phyloP scores from a whole-genome alignment of 2,113 vertebrate genomes.

The Silurus meridionalis region DNA sequence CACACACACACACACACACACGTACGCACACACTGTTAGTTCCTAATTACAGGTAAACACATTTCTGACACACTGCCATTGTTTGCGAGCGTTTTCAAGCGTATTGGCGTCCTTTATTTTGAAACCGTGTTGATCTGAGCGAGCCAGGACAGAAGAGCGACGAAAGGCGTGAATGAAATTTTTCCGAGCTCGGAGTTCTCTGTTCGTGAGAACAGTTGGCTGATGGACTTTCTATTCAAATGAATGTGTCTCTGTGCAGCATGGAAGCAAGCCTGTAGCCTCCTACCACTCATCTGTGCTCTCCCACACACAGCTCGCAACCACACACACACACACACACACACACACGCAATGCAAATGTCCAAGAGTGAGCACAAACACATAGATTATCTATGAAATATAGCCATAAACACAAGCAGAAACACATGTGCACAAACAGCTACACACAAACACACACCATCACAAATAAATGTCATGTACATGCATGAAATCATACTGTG shows the following conservation, averaged over 20 bases:
- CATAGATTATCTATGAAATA: background rate
- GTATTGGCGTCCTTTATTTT: background rate
- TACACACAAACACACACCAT: background rate
- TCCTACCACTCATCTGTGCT: slow-evolving; percentile 64
- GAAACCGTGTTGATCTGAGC: background rate
- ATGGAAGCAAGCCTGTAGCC: slow-evolving; percentile 50
- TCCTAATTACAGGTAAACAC: slow-evolving; percentile 4
- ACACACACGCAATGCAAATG: slow-evolving; percentile 14
- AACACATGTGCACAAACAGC: background rate
- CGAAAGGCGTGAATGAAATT: slow-evolving; percentile 31
- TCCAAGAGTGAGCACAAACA: background rate
- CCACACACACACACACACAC: slow-evolving; percentile 56
- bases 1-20: background rate
- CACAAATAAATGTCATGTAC: background rate
- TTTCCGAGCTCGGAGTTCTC: slow-evolving; percentile 17
- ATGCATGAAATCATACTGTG: background rate
- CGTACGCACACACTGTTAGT: background rate
- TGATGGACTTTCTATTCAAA: slow-evolving; percentile 57
- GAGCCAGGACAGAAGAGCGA: background rate
- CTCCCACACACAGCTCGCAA: slow-evolving; percentile 48
- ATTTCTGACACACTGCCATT: background rate
- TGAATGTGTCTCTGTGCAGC: slow-evolving; percentile 50
- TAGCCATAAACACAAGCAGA: background rate
- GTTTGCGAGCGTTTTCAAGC: background rate
- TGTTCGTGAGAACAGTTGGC: slow-evolving; percentile 47